These are phyloP conservation scores for Panopea generosa DNA, from an alignment of 2,888 invertebrate species.

Conservation along the genomic window DNA sequence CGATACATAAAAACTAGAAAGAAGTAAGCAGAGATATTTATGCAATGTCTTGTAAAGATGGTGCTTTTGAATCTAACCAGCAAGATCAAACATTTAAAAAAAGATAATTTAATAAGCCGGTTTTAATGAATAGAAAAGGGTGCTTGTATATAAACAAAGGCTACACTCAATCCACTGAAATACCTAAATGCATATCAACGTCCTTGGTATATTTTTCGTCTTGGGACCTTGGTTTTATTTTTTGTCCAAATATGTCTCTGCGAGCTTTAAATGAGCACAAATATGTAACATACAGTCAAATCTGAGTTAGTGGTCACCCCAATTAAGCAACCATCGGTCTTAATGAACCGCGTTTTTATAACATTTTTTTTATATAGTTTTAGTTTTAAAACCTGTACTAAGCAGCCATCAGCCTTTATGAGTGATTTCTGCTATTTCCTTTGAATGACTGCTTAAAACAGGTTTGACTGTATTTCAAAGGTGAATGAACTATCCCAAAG, in stretches of 20 bases:
- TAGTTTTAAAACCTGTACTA: no score
- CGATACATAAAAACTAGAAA: no score
- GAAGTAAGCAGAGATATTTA: no score
- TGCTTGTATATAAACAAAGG: no score
- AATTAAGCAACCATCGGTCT: no score
- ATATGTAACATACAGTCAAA: not conserved
- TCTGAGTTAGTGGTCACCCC: no score
- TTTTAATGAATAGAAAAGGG: conserved; percentile 5
- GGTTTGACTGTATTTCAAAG: not conserved
- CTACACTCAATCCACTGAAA: no score
- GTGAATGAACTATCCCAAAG: not conserved
- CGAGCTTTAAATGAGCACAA: not conserved
- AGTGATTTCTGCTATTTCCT: no score
- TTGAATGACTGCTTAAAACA: conserved; percentile 17
- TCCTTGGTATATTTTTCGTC: conserved; percentile 37
- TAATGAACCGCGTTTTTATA: no score
- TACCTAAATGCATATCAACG: conserved; percentile 13
- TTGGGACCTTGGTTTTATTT: conserved; percentile 36
- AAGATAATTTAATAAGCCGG: conserved; percentile 39
- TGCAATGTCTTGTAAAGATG: no score
- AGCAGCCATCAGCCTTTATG: no score
- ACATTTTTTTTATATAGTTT: no score
- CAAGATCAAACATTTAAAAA: conserved; percentile 12
- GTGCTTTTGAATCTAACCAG: conserved; percentile 34
- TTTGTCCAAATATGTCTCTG: conserved; percentile 30